phyloP scores from a whole-genome alignment of 1,140 invertebrate genomes.

The Brachionus calyciflorus region DNA sequence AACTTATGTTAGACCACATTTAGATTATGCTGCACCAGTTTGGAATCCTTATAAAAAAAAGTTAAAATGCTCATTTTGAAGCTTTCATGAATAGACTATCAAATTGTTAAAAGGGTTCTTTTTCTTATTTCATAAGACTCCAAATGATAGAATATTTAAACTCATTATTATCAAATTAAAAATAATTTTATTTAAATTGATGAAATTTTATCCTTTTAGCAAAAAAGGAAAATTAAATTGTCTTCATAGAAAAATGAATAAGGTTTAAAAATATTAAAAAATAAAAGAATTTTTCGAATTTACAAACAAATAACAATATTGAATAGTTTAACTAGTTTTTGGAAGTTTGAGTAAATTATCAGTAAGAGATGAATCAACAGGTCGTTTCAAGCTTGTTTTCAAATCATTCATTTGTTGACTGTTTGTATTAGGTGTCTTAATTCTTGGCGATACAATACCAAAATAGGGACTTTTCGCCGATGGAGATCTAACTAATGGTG shows the following conservation, averaged over 20 bases:
- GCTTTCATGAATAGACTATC: too few species aligned
- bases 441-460: conserved; percentile 59
- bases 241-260: too few species aligned
- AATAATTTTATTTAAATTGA: background rate
- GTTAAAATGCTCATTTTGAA: too few species aligned
- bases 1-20: background rate
- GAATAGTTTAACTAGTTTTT: conserved; percentile 52
- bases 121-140: too few species aligned
- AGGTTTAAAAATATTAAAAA: too few species aligned
- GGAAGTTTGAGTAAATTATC: conserved; percentile 76
- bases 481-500: too few species aligned
- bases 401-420: conserved; percentile 52
- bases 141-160: too few species aligned
- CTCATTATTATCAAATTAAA: too few species aligned
- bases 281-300: background rate
- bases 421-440: conserved; percentile 56
- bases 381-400: conserved; percentile 51
- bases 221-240: too few species aligned
- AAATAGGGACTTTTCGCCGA: conserved; percentile 49
- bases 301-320: background rate
- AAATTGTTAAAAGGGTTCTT: too few species aligned
- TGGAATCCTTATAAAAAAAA: too few species aligned
- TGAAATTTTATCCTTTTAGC: background rate
- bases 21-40: background rate
- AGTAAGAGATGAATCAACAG: conserved; percentile 64